phyloP scores from a whole-genome alignment of 2,888 invertebrate genomes.

The Lissonota sp. region DNA sequence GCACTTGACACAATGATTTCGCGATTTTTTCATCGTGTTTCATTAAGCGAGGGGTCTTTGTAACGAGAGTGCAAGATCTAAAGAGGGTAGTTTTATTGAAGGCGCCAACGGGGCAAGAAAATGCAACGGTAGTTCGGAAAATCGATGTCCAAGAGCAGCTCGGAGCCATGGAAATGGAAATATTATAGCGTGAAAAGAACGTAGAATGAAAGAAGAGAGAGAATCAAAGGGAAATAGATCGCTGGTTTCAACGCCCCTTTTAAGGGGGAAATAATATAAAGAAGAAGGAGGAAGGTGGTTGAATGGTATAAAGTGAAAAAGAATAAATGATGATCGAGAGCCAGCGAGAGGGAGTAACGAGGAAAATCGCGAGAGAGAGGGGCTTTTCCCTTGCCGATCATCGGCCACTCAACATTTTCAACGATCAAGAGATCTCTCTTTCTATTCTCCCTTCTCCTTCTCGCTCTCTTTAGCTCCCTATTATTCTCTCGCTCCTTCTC shows the following conservation, averaged over 20 bases:
- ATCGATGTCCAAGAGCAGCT: conserved; percentile 50
- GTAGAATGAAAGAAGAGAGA: conserved; percentile 1
- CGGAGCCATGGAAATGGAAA: conserved; percentile 59
- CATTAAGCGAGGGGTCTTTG: conserved; percentile 1
- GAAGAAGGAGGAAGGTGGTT: not conserved
- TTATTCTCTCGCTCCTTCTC: conserved; percentile 19
- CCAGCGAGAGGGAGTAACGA: conserved; percentile 2
- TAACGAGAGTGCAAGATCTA: not conserved
- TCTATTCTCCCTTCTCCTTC: no score
- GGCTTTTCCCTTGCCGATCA: conserved; percentile 51
- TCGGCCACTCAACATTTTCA: conserved; percentile 57
- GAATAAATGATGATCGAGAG: conserved; percentile 21
- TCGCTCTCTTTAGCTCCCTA: no score
- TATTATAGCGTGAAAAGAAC: conserved; percentile 44
- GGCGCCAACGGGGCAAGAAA: not conserved
- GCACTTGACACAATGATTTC: not conserved
- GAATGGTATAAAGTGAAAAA: conserved; percentile 11
- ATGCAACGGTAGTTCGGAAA: conserved; percentile 37
- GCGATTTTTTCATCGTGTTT: not conserved
- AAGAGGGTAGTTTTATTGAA: not conserved
- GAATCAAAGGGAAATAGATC: conserved; percentile 28
- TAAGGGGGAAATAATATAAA: conserved; percentile 13
- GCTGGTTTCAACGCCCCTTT: no score
- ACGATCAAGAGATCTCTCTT: conserved; percentile 25
- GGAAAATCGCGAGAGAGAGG: conserved; percentile 3